Evolutionary conservation across 1,140 invertebrate genomes (phyloP).

Genomic region (Euura saliciscinereae): DNA sequence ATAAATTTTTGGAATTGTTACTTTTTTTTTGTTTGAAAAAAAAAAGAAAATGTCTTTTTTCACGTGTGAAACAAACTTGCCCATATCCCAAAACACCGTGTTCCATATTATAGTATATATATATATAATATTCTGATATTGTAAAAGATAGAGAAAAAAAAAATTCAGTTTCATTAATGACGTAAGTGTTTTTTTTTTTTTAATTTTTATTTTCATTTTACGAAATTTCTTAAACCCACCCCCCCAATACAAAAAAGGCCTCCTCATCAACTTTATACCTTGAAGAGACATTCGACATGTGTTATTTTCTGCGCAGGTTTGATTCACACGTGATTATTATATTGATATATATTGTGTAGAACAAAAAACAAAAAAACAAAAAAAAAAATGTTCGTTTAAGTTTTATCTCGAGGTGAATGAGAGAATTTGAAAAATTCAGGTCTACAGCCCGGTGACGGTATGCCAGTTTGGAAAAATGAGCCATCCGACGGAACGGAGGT

Average conservation of each 20-base stretch:
- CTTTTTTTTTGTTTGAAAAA: not conserved
- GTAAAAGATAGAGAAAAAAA: too few species aligned
- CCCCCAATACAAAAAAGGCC: conserved; percentile 13
- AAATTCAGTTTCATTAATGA: too few species aligned
- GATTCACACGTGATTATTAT: conserved; percentile 27
- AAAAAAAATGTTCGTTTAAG: not conserved
- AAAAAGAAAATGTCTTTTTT: conserved; percentile 11
- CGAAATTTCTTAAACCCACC: conserved; percentile 28
- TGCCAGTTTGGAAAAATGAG: conserved; percentile 54
- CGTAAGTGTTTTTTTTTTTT: too few species aligned
- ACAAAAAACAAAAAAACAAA: not conserved
- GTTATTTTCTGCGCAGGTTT: conserved; percentile 28
- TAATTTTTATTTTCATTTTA: too few species aligned
- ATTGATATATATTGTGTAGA: not conserved
- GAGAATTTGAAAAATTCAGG: conserved; percentile 30
- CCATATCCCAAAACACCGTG: not conserved
- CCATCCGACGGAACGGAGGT: conserved; percentile 49
- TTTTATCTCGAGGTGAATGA: conserved; percentile 3
- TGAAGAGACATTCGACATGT: conserved; percentile 6
- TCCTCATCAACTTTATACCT: conserved; percentile 28
- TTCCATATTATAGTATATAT: too few species aligned
- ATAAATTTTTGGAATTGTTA: too few species aligned
- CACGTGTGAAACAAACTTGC: conserved; percentile 37
- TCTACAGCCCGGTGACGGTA: conserved; percentile 46
- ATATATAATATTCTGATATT: not conserved